phyloP scores from a whole-genome alignment of 2,113 vertebrate species.

The Pterocles burchelli region DNA sequence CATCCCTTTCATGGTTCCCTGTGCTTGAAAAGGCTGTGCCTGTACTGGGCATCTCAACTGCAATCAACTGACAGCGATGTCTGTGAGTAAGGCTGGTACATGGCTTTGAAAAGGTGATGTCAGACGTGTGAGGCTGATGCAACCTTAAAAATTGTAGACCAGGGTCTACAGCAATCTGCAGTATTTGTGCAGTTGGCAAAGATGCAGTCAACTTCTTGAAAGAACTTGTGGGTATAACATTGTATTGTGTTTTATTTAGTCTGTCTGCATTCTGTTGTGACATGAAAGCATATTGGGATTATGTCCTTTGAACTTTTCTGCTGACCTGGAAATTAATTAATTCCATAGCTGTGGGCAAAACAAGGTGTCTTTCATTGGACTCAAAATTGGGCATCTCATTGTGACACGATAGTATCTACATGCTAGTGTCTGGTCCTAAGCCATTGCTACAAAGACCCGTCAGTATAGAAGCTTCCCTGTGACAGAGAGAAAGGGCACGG shows the following conservation, averaged over 20 bases:
- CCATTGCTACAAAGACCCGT: neutral
- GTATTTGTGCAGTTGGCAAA: neutral
- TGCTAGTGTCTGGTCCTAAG: neutral
- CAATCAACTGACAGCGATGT: neutral
- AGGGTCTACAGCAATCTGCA: neutral
- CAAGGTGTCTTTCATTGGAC: neutral
- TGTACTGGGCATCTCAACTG: fast-evolving
- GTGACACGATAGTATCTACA: neutral
- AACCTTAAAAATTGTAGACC: neutral
- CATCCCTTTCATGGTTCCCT: neutral
- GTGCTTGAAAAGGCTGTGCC: neutral
- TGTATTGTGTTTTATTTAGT: neutral
- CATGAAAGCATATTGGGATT: neutral
- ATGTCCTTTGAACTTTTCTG: neutral
- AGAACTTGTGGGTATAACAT: neutral
- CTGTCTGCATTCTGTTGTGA: neutral
- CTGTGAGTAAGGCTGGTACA: neutral
- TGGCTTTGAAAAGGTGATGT: neutral
- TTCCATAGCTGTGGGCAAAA: neutral
- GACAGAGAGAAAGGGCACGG: neutral
- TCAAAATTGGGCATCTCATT: neutral
- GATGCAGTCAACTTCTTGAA: neutral
- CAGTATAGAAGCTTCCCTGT: neutral
- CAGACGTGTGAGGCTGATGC: neutral
- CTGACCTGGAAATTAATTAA: neutral